These are phyloP conservation scores for Phasia obesa DNA, from an alignment of 2,888 invertebrate species.

Conservation along the genomic window DNA sequence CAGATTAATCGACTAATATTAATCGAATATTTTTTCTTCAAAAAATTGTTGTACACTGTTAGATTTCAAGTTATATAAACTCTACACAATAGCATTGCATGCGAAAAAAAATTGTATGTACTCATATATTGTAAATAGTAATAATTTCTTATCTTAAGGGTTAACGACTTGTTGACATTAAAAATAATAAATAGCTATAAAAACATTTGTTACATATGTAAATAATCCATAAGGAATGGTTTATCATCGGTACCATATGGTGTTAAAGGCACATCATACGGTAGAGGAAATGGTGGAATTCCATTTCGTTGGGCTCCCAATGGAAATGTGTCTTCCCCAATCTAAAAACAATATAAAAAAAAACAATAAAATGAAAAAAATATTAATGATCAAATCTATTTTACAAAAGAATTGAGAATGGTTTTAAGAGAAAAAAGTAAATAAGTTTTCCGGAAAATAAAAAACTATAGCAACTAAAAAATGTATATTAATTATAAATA, in stretches of 20 bases:
- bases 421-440: too few species aligned
- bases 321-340: conserved; percentile 85
- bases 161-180: conserved; percentile 10
- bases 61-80: not conserved
- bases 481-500: too few species aligned
- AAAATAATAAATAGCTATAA: not conserved
- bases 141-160: conserved; percentile 50
- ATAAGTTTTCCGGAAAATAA: too few species aligned
- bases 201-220: conserved; percentile 76
- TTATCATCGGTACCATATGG: conserved; percentile 88
- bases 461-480: too few species aligned
- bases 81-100: not conserved
- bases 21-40: not conserved
- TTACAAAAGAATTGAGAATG: too few species aligned
- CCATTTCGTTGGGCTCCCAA: conserved; percentile 80
- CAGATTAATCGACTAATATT: too few species aligned
- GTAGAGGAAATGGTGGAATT: conserved; percentile 85
- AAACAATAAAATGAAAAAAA: not conserved
- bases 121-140: conserved; percentile 4
- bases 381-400: not conserved
- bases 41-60: not conserved
- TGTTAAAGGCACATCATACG: conserved; percentile 91
- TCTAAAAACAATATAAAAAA: conserved; percentile 81
- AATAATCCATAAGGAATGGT: conserved; percentile 87
- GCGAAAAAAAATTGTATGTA: not conserved